These are phyloP conservation scores for Crioceris asparagi DNA, from an alignment of 2,888 invertebrate genomes.

Conservation along the genomic window DNA sequence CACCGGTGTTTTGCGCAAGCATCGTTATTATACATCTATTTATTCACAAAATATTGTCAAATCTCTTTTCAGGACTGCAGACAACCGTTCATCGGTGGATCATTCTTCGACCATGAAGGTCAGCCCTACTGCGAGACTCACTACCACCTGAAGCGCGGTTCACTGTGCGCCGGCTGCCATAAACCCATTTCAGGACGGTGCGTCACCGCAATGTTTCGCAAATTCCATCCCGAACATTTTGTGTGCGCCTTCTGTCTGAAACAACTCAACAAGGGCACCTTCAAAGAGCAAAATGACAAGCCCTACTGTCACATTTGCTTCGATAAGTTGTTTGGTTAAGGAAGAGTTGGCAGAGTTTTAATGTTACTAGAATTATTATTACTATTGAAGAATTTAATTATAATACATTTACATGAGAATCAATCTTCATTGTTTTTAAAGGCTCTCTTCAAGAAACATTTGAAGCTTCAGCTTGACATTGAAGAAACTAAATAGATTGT, in stretches of 20 bases:
- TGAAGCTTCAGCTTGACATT: too few species aligned
- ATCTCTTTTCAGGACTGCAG: slow-evolving; percentile 76
- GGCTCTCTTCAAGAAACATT: too few species aligned
- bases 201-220: slow-evolving; percentile 97
- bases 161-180: slow-evolving; percentile 94
- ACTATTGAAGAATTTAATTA: too few species aligned
- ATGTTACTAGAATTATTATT: too few species aligned
- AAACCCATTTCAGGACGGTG: slow-evolving; percentile 96
- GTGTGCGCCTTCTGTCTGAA: slow-evolving; percentile 98
- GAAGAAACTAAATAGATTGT: too few species aligned
- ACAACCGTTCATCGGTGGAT: slow-evolving; percentile 92
- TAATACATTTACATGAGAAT: too few species aligned
- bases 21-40: too few species aligned
- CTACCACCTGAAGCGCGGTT: slow-evolving; percentile 94
- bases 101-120: slow-evolving; percentile 98
- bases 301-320: slow-evolving; percentile 98
- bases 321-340: slow-evolving; percentile 90
- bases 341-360: too few species aligned
- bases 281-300: slow-evolving; percentile 98
- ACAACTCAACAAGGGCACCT: slow-evolving; percentile 97
- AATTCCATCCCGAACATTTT: slow-evolving; percentile 99
- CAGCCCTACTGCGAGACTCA: slow-evolving; percentile 98
- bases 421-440: too few species aligned
- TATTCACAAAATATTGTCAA: background rate
- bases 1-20: too few species aligned